Percentiles rank a stretch among this genome's conserved stretches.
phyloP scores from a whole-genome alignment of 92 coral and sea anemone genomes.

The Muricea muricata region DNA sequence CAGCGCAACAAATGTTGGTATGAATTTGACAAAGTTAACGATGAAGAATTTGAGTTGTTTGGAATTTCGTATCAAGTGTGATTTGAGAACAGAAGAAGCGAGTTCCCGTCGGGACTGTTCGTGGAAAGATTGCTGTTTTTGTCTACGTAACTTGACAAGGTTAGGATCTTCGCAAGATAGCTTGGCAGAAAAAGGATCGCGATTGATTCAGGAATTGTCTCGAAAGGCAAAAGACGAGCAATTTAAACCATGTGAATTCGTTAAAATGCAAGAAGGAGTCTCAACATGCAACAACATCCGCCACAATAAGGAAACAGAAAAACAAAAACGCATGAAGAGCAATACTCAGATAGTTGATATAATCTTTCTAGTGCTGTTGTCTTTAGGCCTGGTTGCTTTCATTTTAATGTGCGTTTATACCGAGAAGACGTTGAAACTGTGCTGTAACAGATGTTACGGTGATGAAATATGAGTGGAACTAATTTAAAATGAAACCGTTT shows the following conservation, averaged over 20 bases:
- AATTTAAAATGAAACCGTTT: no score
- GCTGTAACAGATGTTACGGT: constrained; percentile 29
- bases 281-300: background rate
- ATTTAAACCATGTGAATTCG: background rate
- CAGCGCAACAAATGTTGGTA: background rate
- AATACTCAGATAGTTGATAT: background rate
- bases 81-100: background rate
- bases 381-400: background rate
- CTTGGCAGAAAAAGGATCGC: background rate
- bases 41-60: no score
- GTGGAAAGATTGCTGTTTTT: background rate
- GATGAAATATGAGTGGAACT: background rate
- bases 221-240: background rate
- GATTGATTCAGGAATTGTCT: background rate
- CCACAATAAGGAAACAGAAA: background rate
- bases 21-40: background rate
- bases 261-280: background rate
- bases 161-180: background rate
- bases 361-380: background rate
- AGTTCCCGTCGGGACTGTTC: background rate
- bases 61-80: background rate
- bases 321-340: background rate
- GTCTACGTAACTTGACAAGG: background rate
- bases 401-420: constrained; percentile 19
- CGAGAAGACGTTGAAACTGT: background rate